These are phyloP conservation scores for Meloidogyne exigua DNA, from an alignment of 1,140 invertebrate genomes.

Conservation along the genomic window DNA sequence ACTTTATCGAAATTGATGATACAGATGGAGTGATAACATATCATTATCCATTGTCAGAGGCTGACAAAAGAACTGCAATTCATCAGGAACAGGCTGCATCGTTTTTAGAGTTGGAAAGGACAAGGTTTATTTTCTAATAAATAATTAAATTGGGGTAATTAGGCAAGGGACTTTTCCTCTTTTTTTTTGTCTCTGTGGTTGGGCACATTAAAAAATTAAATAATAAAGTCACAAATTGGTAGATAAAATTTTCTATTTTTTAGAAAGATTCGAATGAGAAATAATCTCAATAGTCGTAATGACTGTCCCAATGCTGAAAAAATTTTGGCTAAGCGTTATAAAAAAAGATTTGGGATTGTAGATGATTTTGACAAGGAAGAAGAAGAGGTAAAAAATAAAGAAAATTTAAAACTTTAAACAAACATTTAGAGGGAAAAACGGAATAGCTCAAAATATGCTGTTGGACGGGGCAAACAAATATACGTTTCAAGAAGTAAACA, in stretches of 20 bases:
- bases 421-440: not conserved
- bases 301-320: not conserved
- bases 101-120: not conserved
- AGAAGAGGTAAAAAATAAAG: slow-evolving; percentile 3
- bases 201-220: too few species aligned
- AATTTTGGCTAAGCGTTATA: not conserved
- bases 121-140: not conserved
- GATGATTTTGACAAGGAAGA: not conserved
- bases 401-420: not conserved
- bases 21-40: not conserved
- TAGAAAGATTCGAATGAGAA: not conserved
- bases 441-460: not conserved
- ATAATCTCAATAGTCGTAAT: not conserved
- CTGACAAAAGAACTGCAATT: not conserved
- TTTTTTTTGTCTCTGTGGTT: too few species aligned
- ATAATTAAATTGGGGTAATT: too few species aligned
- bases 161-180: too few species aligned
- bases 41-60: not conserved
- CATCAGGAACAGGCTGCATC: not conserved
- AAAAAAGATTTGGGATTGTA: not conserved
- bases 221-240: too few species aligned
- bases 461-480: not conserved
- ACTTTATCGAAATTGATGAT: slow-evolving; percentile 6
- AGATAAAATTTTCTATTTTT: not conserved
- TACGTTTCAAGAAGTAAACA: not conserved